Evolutionary conservation across 2,113 vertebrate genomes (phyloP), one percentile per base, ranked within the genome.

Genomic region (Trinectes maculatus): DNA sequence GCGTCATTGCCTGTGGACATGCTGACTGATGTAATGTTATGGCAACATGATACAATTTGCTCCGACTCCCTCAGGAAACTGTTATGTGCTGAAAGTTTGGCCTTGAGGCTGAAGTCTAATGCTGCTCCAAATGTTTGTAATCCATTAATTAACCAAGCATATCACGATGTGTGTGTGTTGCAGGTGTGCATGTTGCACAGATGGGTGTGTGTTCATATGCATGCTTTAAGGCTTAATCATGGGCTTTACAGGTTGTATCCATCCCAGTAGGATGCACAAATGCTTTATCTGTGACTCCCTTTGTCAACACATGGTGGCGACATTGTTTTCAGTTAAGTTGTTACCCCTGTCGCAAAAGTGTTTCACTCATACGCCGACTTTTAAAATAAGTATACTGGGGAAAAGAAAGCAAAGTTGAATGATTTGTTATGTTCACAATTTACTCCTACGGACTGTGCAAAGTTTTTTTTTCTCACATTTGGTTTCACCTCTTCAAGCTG

Each of bases 241-340:
- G 10, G 11, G 15, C 15, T 51, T 44, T 43, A 34, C 39, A 57
- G 12, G 6, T 25, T 28, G 7, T 18, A 5, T 43, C 40, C 16
- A 19, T 44, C 16, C 11, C 5, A 1, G 11, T 34, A 12, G 15
- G 24, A 62, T 31, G 6, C 26, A 42, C 13, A 34, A 29, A 18
- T 6, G 12, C 11, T 54, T 29, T 0, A 19, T 15, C 13, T 42
- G 64, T 21, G 4, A 4, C 34, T 73, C n/a, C 19, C 2, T 3
- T 4, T 0, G 3, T 15, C 0, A 8, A 24, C 85, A 83, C 80
- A 71, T 0, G 85, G 40, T 64, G 85, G 85, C 48, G 77, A 64
- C 64, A 58, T 63, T 67, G 79, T 61, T 68, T 24, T 6, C 36
- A 39, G 39, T 4, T 71, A 11, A 25, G 47, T 13, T 29, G 2